These are phyloP conservation scores for Nephotettix cincticeps DNA, from an alignment of 1,140 invertebrate species.

Conservation along the genomic window DNA sequence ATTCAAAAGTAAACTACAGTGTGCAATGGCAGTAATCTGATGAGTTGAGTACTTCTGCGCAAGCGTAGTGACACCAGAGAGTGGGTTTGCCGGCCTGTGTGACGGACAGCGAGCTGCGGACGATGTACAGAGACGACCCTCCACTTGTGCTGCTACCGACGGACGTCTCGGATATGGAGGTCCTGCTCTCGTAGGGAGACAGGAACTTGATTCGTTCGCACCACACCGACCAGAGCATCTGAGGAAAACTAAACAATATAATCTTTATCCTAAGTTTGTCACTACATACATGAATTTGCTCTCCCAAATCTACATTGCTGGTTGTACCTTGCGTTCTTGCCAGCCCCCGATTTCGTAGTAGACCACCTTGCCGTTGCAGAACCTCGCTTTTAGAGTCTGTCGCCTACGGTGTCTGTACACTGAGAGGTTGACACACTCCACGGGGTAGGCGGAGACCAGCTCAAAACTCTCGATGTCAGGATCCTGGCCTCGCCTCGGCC, in stretches of 20 bases:
- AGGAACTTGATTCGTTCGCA: slow-evolving; percentile 51
- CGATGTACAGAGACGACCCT: no score
- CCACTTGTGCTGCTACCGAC: slow-evolving; percentile 40
- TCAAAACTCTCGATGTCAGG: slow-evolving; percentile 57
- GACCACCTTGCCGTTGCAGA: slow-evolving; percentile 47
- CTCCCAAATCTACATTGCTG: not conserved
- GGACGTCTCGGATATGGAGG: slow-evolving; percentile 54
- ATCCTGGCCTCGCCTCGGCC: slow-evolving; percentile 45
- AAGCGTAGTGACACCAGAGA: not conserved
- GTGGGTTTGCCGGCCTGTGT: not conserved
- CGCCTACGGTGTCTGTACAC: slow-evolving; percentile 54
- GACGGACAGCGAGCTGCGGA: not conserved
- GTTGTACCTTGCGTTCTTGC: slow-evolving; percentile 47
- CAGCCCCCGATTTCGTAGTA: slow-evolving; percentile 54
- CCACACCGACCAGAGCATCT: slow-evolving; percentile 58
- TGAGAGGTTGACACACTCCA: slow-evolving; percentile 56
- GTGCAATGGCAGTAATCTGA: no score
- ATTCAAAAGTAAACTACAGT: no score
- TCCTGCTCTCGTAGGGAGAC: slow-evolving; percentile 44
- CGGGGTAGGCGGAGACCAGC: slow-evolving; percentile 56
- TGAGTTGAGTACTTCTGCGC: not conserved
- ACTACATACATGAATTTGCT: not conserved
- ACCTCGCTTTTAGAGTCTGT: slow-evolving; percentile 57
- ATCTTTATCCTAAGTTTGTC: not conserved
- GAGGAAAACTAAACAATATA: slow-evolving; percentile 16